phyloP scores from a whole-genome alignment of 2,113 vertebrate species.

The Pycnonotus jocosus region DNA sequence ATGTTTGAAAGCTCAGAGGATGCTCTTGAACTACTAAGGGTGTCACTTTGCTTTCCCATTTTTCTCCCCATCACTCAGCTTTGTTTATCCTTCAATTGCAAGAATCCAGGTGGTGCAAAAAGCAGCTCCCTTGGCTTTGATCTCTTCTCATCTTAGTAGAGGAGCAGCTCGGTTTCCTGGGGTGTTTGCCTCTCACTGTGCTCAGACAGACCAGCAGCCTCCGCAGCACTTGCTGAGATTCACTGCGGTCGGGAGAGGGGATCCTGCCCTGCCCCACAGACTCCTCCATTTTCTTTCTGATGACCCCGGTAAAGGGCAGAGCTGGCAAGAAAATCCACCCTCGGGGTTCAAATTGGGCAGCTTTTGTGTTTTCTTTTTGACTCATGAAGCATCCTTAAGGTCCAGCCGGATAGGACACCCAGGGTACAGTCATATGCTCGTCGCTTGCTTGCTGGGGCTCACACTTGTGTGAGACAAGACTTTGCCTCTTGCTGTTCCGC shows the following conservation, averaged over 20 bases:
- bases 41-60: not conserved
- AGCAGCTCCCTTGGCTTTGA: constrained; percentile 4
- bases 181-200: not conserved
- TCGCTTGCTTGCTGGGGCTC: not conserved
- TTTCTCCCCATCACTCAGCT: not conserved
- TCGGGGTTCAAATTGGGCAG: not conserved
- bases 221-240: accelerated
- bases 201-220: accelerated
- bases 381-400: not conserved
- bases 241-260: not conserved
- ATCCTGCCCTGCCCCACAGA: not conserved
- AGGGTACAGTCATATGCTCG: not conserved
- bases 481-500: not conserved
- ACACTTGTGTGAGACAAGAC: not conserved
- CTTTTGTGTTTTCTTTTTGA: not conserved
- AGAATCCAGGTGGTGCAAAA: not conserved
- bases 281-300: not conserved
- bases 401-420: not conserved
- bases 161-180: not conserved
- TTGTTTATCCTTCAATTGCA: not conserved
- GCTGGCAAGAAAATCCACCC: not conserved
- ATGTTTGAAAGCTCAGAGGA: not conserved
- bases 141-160: not conserved
- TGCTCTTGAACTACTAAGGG: not conserved
- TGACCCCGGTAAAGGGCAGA: not conserved